Percentiles rank a stretch among this genome's conserved stretches.
phyloP scores from a whole-genome alignment of 2,888 invertebrate species.

The Caenorhabditis auriculariae region DNA sequence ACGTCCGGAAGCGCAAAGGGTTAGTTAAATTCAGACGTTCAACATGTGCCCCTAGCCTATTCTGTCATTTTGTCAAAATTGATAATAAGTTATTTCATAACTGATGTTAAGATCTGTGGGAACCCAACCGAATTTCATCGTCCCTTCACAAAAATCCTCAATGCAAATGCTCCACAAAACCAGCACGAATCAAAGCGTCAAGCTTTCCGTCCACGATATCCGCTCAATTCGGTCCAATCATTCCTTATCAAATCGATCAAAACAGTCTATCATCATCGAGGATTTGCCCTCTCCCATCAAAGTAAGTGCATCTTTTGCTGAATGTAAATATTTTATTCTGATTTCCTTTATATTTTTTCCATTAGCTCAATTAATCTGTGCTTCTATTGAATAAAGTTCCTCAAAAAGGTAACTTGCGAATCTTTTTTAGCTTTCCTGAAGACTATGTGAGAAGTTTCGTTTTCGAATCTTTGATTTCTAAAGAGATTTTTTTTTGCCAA shows the following conservation, averaged over 20 bases:
- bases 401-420: no score
- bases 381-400: no score
- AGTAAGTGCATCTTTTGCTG: no score
- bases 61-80: no score
- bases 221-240: conserved; percentile 34
- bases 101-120: conserved; percentile 1
- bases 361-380: no score
- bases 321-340: no score
- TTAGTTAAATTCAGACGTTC: conserved; percentile 10
- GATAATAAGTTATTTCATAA: no score
- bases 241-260: conserved; percentile 34
- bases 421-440: no score
- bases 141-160: conserved; percentile 8
- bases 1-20: conserved; percentile 36
- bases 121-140: conserved; percentile 1
- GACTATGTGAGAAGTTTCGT: no score
- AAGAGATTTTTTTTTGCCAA: background rate
- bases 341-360: no score
- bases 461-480: background rate
- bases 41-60: no score
- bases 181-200: conserved; percentile 24
- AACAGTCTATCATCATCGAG: conserved; percentile 42
- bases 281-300: conserved; percentile 35
- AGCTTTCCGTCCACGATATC: conserved; percentile 35
- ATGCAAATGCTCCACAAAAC: conserved; percentile 28